Percentiles rank a stretch among this genome's conserved stretches.
These are phyloP conservation scores for Proteles cristata DNA, from an alignment of 2,113 vertebrate species.

Conservation along the genomic window DNA sequence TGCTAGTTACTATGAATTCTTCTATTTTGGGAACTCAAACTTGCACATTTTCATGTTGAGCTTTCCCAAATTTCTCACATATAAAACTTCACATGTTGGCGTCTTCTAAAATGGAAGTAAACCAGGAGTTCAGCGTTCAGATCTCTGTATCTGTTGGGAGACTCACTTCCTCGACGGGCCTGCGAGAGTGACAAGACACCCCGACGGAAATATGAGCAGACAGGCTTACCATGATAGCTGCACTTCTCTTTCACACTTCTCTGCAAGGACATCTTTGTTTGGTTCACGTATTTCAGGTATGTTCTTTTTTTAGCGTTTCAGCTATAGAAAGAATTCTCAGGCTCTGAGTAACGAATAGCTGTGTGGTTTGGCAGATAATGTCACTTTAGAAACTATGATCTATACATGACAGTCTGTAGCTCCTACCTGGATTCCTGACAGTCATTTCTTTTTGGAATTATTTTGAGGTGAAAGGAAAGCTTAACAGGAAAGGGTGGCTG, in stretches of 20 bases:
- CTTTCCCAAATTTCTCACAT: slow-evolving; percentile 32
- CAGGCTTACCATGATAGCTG: neutral
- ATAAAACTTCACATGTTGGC: neutral
- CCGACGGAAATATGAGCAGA: neutral
- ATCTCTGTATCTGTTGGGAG: neutral
- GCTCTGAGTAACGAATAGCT: slow-evolving; percentile 37
- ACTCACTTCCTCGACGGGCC: neutral
- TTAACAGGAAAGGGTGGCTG: neutral
- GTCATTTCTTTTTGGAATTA: neutral
- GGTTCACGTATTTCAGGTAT: neutral
- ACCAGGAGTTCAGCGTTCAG: slow-evolving; percentile 6
- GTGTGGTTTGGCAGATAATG: slow-evolving; percentile 28
- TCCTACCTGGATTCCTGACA: neutral
- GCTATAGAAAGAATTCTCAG: slow-evolving; percentile 23
- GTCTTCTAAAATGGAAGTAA: slow-evolving; percentile 18
- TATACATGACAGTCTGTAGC: slow-evolving; percentile 1
- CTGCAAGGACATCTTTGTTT: slow-evolving; percentile 40
- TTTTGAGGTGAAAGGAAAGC: slow-evolving; percentile 32
- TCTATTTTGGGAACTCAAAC: neutral
- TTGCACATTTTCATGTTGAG: slow-evolving; percentile 42
- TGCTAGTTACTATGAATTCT: slow-evolving; percentile 14
- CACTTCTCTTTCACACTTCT: slow-evolving; percentile 28
- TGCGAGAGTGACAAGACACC: neutral
- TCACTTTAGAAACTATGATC: slow-evolving; percentile 59
- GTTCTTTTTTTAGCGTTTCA: slow-evolving; percentile 17